Evolutionary conservation across 2,888 invertebrate species (phyloP).

Genomic region (Cheiracanthium punctorium): DNA sequence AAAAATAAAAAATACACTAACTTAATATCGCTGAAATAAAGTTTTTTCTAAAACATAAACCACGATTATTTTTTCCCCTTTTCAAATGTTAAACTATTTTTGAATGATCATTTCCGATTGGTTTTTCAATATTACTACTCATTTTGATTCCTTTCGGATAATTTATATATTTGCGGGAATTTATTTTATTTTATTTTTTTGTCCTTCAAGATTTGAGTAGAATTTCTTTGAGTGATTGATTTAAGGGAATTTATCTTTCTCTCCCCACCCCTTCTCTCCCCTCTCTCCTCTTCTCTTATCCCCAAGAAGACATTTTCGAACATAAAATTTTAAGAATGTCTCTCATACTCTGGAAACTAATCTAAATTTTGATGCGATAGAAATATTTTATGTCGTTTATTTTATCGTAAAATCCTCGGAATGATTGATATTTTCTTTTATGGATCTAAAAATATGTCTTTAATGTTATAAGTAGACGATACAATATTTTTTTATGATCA

Average conservation of each 20-base stretch:
- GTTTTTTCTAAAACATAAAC: no score
- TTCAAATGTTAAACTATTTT: not conserved
- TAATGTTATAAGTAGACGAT: slow-evolving; percentile 4
- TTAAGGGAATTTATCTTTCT: slow-evolving; percentile 1
- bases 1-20: no score
- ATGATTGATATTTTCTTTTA: slow-evolving; percentile 13
- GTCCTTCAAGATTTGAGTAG: not conserved
- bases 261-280: not conserved
- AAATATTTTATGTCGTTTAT: slow-evolving; percentile 17
- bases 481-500: not conserved
- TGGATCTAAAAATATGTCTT: slow-evolving; percentile 3
- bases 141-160: slow-evolving; percentile 7
- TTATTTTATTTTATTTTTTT: not conserved
- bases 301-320: not conserved
- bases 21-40: no score
- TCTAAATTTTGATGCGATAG: slow-evolving; percentile 15
- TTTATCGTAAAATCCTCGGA: slow-evolving; percentile 1
- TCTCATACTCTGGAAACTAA: not conserved
- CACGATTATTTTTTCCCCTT: no score
- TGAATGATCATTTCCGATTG: not conserved
- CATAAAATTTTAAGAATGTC: slow-evolving; percentile 17
- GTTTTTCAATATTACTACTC: slow-evolving; percentile 1
- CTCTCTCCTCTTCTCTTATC: not conserved
- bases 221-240: slow-evolving; percentile 10
- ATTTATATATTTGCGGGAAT: not conserved